Evolutionary conservation across 2,113 vertebrate genomes (phyloP), one percentile per base, ranked within the genome.

Genomic region (Epinephelus moara): DNA sequence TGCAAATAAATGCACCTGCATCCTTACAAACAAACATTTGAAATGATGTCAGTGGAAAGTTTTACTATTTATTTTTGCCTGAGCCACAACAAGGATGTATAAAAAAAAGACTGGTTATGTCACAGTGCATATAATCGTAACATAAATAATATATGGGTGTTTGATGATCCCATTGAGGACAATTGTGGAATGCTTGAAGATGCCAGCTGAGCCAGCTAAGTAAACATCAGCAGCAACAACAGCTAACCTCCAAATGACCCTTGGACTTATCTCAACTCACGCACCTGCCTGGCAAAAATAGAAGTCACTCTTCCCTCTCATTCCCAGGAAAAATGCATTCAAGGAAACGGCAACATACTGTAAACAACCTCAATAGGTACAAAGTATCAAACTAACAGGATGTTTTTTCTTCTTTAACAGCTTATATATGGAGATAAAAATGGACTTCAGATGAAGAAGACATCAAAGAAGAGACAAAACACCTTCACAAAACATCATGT

Each of bases 241-340:
- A 45, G 55, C 61, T 50, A 70, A 74, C 42, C 21, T 70, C 30
- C 72, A 15, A 23, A 47, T 75, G 57, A 79, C 62, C 87, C 50
- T 75, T 88, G 69, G 61, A 82, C 70, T 85, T 71, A 55, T 75
- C 63, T 71, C 4, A 75, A 81, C 79, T 82, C 70, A 56, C 4
- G 70, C 70, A 80, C 67, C 70, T 60, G 69, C 33, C 52, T 19
- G 27, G 17, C 60, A 79, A 27, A 81, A 84, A 90, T 52, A 88
- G 56, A 63, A 53, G 6, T 18, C n/a, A 25, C 72, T 55, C 40
- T 25, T 27, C 60, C 37, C 30, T 33, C 18, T 80, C 45, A 61
- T 69, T 84, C 63, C 68, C 64, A 75, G 47, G 70, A 59, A 85
- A 89, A 57, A 71, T 17, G 10, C 12, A 42, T 84, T 82, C 68